Evolutionary conservation across 2,797 vertebrate species (phyloP), one percentile per base, ranked within the genome.

Genomic region (Tragopan temminckii): DNA sequence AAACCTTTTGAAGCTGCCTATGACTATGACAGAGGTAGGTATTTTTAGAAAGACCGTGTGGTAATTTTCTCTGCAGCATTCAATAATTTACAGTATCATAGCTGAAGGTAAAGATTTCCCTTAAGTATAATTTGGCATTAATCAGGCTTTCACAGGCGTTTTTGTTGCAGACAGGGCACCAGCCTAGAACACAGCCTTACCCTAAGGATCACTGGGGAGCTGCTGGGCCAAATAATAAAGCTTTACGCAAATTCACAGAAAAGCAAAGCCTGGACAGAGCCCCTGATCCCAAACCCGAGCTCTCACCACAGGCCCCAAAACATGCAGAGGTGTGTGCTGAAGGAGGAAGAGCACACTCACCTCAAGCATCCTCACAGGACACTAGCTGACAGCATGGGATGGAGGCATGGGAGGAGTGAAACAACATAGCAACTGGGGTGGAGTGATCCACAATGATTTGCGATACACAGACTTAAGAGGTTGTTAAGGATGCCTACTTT

Each of bases 101-200:
- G 87, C 91, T 0, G 1, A 94, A 94, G 42, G 75, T 83, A 94
- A 89, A 87, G 92, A 94, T 96, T 97, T 95, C 96, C 94, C 95
- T 90, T 80, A 90, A 94, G 96, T 68, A 78, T 85, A 90, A 96
- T 96, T 96, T 97, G 97, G 97, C 92, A 95, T 90, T 95, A 89
- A 50, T 59, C 8, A 1, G 83, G 62, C 57, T 95, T 97, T 97
- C 95, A 95, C 92, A 94, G 93, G 84, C 88, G 52, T 83, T 62
- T 93, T 96, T 84, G 66, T 35, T 96, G 95, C 96, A 98, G 92
- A 94, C 91, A 80, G 87, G 90, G 93, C 94, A 96, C 85, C 64
- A 94, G 87, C 68, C 87, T 88, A 43, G 29, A 97, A 95, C 92
- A 95, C 55, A 40, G 0, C 82, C 85, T 85, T 93, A 92, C 94